These are phyloP conservation scores for Remorina albescens DNA, from an alignment of 2,797 vertebrate genomes.

Conservation along the genomic window DNA sequence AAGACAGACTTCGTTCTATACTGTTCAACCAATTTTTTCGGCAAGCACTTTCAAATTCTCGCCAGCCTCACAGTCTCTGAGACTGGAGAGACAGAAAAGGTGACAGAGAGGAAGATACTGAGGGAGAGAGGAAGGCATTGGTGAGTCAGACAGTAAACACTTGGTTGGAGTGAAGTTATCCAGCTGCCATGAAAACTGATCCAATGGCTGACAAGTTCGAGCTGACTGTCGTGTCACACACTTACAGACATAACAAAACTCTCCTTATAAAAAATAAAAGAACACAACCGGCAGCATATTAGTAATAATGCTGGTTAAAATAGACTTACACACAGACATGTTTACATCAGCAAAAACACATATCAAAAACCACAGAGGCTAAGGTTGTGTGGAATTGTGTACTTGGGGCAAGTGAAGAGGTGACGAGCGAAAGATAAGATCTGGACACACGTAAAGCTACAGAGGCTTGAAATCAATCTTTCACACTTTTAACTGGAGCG, in stretches of 20 bases:
- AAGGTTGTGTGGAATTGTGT: constrained; percentile 16
- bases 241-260: background rate
- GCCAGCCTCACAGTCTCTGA: too few relatives aligned
- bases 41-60: background rate
- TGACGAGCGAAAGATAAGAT: constrained; percentile 55
- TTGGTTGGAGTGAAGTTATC: constrained; percentile 66
- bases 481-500: constrained; percentile 54
- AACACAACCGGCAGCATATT: constrained; percentile 21
- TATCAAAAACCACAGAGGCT: constrained; percentile 6
- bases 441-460: constrained; percentile 52
- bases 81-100: constrained; percentile 24
- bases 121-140: constrained; percentile 31
- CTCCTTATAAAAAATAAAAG: constrained; percentile 17
- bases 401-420: constrained; percentile 36
- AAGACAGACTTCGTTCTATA: constrained; percentile 1
- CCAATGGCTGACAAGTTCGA: constrained; percentile 44
- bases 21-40: constrained; percentile 7
- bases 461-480: constrained; percentile 57
- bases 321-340: constrained; percentile 17
- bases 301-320: constrained; percentile 22
- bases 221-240: constrained; percentile 20
- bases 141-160: constrained; percentile 75
- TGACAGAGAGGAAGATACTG: constrained; percentile 26
- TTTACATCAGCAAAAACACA: constrained; percentile 10
- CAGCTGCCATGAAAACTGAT: constrained; percentile 76